phyloP scores from a whole-genome alignment of 1,140 invertebrate genomes.

The Cotesia glomerata region DNA sequence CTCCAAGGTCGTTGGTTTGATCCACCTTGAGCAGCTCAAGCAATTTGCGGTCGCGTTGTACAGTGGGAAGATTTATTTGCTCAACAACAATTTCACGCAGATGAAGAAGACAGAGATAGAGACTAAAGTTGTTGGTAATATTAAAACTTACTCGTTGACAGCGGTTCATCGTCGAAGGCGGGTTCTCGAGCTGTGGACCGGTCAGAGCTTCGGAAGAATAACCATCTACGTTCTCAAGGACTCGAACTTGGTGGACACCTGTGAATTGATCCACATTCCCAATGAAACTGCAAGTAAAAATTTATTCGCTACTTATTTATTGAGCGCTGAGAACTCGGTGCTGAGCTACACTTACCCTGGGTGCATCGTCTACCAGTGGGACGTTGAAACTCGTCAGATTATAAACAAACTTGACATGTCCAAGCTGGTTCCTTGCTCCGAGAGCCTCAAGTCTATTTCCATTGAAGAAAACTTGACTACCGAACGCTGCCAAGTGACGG shows the following conservation, averaged over 20 bases:
- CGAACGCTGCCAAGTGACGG: constrained; percentile 82
- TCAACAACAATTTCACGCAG: constrained; percentile 56
- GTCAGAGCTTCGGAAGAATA: constrained; percentile 76
- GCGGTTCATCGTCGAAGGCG: constrained; percentile 50
- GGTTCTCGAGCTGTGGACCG: constrained; percentile 70
- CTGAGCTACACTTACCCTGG: constrained; percentile 81
- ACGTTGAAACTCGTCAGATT: constrained; percentile 69
- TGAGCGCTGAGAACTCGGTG: constrained; percentile 67
- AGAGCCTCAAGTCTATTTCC: constrained; percentile 88
- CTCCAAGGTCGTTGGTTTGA: constrained; percentile 69
- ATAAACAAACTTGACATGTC: constrained; percentile 88
- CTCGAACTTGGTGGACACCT: constrained; percentile 49
- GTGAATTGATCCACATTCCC: constrained; percentile 42
- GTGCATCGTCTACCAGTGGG: constrained; percentile 87
- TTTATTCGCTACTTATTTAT: constrained; percentile 57
- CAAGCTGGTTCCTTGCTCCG: constrained; percentile 88
- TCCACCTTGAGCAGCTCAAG: constrained; percentile 70
- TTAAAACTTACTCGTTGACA: constrained; percentile 58
- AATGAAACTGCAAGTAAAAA: constrained; percentile 47
- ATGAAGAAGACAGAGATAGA: constrained; percentile 55
- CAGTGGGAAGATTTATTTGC: constrained; percentile 78
- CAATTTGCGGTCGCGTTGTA: constrained; percentile 76
- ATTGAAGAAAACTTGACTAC: constrained; percentile 86
- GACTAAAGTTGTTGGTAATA: constrained; percentile 37
- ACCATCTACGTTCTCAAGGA: constrained; percentile 71